Evolutionary conservation across 2,888 invertebrate species (phyloP).

Genomic region (Hypena proboscidalis): DNA sequence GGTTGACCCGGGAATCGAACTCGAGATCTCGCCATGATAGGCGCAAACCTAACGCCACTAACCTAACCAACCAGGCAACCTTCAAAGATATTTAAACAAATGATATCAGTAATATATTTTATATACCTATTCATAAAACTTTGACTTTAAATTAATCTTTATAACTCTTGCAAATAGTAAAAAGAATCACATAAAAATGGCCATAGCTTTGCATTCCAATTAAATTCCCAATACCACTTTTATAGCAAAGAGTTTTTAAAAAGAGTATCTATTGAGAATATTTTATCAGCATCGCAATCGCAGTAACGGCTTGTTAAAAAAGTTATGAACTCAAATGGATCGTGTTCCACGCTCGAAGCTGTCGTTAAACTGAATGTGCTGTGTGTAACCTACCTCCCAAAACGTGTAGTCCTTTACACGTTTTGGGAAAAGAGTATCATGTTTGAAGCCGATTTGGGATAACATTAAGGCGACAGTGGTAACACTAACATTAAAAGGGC

Average conservation of each 20-base stretch:
- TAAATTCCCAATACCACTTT: conserved; percentile 1
- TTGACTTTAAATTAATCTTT: too few relatives aligned
- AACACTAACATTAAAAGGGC: neutral
- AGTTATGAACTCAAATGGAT: conserved; percentile 28
- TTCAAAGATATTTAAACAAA: too few relatives aligned
- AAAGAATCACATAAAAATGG: too few relatives aligned
- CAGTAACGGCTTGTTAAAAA: conserved; percentile 34
- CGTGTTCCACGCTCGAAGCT: conserved; percentile 13
- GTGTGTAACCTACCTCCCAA: conserved; percentile 16
- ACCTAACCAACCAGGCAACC: too few relatives aligned
- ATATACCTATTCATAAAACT: too few relatives aligned
- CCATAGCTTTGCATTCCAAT: too few relatives aligned
- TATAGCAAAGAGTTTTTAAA: conserved; percentile 4
- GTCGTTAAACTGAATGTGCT: conserved; percentile 18
- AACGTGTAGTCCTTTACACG: conserved; percentile 5
- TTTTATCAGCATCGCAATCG: conserved; percentile 18
- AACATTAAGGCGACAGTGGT: conserved; percentile 3
- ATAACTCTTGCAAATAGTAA: too few relatives aligned
- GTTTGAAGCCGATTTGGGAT: conserved; percentile 1
- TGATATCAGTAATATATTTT: too few relatives aligned
- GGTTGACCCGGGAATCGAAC: too few relatives aligned
- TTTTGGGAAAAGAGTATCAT: conserved; percentile 1
- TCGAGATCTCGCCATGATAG: too few relatives aligned
- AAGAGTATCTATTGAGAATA: conserved; percentile 14
- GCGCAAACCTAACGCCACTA: too few relatives aligned